phyloP scores from a whole-genome alignment of 2,113 vertebrate species.

The Baryphthengus martii region DNA sequence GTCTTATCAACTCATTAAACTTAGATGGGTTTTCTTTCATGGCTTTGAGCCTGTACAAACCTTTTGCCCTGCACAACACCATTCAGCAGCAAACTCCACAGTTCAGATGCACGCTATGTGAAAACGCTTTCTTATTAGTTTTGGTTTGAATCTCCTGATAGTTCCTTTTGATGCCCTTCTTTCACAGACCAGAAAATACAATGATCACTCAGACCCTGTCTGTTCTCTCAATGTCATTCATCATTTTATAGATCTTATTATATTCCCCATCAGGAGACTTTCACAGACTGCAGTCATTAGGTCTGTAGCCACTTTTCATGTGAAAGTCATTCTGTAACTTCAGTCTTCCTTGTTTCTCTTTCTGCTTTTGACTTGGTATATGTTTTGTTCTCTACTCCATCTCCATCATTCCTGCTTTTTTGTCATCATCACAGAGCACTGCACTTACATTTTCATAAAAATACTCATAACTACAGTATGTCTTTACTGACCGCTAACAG shows the following conservation, averaged over 20 bases:
- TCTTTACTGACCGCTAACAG: not conserved
- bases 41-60: not conserved
- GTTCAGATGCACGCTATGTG: not conserved
- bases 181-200: not conserved
- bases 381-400: not conserved
- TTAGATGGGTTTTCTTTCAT: not conserved
- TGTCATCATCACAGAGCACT: not conserved
- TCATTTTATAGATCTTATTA: not conserved
- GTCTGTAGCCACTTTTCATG: not conserved
- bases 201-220: not conserved
- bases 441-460: not conserved
- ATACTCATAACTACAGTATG: not conserved
- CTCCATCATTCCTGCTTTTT: not conserved
- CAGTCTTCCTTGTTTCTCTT: not conserved
- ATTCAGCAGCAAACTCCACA: not conserved
- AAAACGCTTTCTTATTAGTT: not conserved
- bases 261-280: not conserved
- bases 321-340: not conserved
- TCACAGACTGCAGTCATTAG: not conserved
- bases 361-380: not conserved
- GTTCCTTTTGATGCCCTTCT: not conserved
- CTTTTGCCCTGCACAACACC: not conserved
- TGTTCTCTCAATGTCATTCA: not conserved
- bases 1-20: not conserved
- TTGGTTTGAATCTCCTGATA: not conserved